Evolutionary conservation across 2,113 vertebrate species (phyloP).

Genomic region (Ardeotis arabs): DNA sequence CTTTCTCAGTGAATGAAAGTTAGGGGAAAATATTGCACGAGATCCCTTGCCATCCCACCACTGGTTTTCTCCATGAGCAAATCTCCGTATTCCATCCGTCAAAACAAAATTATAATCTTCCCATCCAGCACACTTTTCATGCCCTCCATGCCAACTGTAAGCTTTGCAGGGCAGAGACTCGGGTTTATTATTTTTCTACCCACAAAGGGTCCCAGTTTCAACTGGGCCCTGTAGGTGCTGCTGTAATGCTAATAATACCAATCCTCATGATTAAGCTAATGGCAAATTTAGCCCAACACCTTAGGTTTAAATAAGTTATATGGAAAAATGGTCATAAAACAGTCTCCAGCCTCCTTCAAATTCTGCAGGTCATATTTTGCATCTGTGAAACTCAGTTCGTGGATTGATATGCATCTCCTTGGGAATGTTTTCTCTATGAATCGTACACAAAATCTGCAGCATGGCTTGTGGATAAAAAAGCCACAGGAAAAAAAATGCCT

Average conservation of each 20-base stretch:
- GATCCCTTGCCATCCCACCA: neutral
- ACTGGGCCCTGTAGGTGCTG: conserved; percentile 20
- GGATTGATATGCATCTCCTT: conserved; percentile 33
- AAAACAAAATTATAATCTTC: conserved; percentile 8
- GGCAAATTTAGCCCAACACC: neutral
- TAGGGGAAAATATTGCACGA: neutral
- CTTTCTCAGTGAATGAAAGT: neutral
- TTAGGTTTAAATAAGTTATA: conserved; percentile 40
- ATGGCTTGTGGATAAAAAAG: conserved; percentile 39
- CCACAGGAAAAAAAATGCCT: neutral
- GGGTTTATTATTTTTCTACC: neutral
- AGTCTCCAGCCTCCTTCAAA: neutral
- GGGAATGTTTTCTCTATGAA: conserved; percentile 48
- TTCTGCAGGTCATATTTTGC: conserved; percentile 48
- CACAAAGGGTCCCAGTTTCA: neutral
- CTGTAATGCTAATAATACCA: neutral
- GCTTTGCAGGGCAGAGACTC: neutral
- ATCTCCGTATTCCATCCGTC: neutral
- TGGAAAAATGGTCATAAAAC: neutral
- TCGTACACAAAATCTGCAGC: conserved; percentile 30
- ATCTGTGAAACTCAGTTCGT: conserved; percentile 4
- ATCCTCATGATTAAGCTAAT: conserved; percentile 12
- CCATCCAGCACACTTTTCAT: neutral
- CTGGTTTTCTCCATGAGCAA: neutral
- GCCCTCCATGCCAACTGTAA: neutral